A percentile compares a stretch with the other conserved stretches of the same genome.
Evolutionary conservation across 1,140 invertebrate species (phyloP).

Genomic region (Mesaphorura yosii): DNA sequence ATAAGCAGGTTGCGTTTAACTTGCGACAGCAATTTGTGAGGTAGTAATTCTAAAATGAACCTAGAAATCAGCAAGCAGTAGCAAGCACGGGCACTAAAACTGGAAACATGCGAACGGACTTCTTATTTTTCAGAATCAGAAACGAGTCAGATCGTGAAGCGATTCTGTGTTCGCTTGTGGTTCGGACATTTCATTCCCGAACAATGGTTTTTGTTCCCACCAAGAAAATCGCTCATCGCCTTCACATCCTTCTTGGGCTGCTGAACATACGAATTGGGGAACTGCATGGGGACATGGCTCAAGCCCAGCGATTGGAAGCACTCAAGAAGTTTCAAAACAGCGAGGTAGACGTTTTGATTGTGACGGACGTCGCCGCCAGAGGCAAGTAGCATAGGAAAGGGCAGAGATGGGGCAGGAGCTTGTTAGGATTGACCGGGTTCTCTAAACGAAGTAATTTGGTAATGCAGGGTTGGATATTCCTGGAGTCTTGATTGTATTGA

Average conservation of each 20-base stretch:
- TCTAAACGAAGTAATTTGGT: neutral
- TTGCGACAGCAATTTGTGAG: slow-evolving; percentile 92
- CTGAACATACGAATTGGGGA: slow-evolving; percentile 78
- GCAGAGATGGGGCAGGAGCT: no score
- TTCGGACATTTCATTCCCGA: slow-evolving; percentile 82
- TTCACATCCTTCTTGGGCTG: slow-evolving; percentile 81
- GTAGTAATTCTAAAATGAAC: slow-evolving; percentile 35
- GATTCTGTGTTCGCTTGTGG: slow-evolving; percentile 77
- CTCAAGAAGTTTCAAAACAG: slow-evolving; percentile 81
- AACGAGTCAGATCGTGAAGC: slow-evolving; percentile 81
- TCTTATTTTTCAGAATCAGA: slow-evolving; percentile 48
- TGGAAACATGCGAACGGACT: no score
- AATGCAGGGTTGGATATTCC: slow-evolving; percentile 73
- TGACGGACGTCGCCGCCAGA: slow-evolving; percentile 91
- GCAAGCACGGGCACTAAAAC: no score
- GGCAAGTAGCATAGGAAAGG: slow-evolving; percentile 36
- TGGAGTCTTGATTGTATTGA: slow-evolving; percentile 87
- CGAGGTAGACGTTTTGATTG: slow-evolving; percentile 78
- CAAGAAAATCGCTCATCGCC: slow-evolving; percentile 81
- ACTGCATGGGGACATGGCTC: slow-evolving; percentile 88
- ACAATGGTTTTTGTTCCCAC: slow-evolving; percentile 93
- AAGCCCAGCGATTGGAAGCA: slow-evolving; percentile 78
- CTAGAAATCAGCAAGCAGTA: neutral
- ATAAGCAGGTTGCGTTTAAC: slow-evolving; percentile 89
- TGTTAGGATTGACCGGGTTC: no score